Conservation (phyloP, 2,113 vertebrate genomes). For the Gallinago undulata region DNA sequence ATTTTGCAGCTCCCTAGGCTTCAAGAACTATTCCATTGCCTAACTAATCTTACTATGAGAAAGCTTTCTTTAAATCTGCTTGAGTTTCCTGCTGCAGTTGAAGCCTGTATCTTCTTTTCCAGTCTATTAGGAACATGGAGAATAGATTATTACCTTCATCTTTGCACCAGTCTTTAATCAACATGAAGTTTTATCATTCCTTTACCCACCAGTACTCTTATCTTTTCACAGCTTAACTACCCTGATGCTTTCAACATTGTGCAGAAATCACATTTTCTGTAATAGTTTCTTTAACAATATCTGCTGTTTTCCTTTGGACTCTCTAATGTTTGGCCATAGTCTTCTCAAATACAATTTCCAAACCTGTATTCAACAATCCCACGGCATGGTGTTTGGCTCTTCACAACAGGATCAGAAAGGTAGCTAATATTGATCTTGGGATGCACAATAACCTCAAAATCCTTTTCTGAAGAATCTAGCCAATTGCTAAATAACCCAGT, state of each 20-base stretch:
- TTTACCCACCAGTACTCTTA: neutral
- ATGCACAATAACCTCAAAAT: neutral
- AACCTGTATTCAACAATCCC: neutral
- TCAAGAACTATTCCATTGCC: neutral
- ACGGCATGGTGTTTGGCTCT: neutral
- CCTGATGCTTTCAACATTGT: neutral
- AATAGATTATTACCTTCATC: neutral
- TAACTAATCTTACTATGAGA: neutral
- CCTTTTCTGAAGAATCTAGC: neutral
- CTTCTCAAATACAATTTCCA: neutral
- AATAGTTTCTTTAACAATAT: neutral
- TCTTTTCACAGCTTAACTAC: neutral
- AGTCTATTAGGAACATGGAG: neutral
- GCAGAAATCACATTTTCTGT: neutral
- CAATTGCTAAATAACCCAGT: neutral
- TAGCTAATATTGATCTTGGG: neutral
- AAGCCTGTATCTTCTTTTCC: neutral
- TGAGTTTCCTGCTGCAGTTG: neutral
- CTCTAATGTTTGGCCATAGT: neutral
- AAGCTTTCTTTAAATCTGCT: neutral
- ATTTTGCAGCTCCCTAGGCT: neutral
- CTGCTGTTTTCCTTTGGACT: neutral
- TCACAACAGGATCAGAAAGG: neutral
- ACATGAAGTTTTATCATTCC: neutral
- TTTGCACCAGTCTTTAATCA: constrained; percentile 7